Evolutionary conservation across 2,888 invertebrate species (phyloP).

Genomic region (Amiota mariae): DNA sequence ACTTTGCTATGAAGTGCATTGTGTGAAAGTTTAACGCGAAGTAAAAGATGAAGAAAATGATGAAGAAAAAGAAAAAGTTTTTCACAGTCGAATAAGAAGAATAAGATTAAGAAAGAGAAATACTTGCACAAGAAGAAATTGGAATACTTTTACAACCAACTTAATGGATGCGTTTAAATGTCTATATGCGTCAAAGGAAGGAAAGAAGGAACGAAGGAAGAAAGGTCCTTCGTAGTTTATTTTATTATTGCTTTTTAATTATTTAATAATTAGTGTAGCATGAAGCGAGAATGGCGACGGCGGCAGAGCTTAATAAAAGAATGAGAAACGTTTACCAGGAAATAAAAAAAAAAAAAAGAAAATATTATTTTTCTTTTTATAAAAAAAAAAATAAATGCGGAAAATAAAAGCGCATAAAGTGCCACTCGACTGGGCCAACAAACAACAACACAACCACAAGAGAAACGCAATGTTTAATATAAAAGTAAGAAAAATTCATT

Average conservation of each 20-base stretch:
- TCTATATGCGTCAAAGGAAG: background rate
- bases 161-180: background rate
- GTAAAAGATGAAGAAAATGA: background rate
- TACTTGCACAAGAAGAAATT: constrained; percentile 51
- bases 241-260: constrained; percentile 46
- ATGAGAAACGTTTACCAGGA: constrained; percentile 29
- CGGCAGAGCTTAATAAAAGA: constrained; percentile 12
- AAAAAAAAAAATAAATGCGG: background rate
- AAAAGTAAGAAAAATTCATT: background rate
- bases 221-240: background rate
- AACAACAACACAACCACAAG: background rate
- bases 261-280: constrained; percentile 62
- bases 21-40: constrained; percentile 26
- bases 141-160: constrained; percentile 53
- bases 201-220: background rate
- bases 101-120: background rate
- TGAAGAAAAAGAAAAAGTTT: constrained; percentile 42
- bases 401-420: constrained; percentile 16
- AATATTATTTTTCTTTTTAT: constrained; percentile 9
- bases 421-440: constrained; percentile 21
- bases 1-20: background rate
- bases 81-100: background rate
- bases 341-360: constrained; percentile 32
- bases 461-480: background rate
- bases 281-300: constrained; percentile 47